These are phyloP conservation scores for Latrodectus hesperus DNA, from an alignment of 2,888 invertebrate species.

Conservation along the genomic window DNA sequence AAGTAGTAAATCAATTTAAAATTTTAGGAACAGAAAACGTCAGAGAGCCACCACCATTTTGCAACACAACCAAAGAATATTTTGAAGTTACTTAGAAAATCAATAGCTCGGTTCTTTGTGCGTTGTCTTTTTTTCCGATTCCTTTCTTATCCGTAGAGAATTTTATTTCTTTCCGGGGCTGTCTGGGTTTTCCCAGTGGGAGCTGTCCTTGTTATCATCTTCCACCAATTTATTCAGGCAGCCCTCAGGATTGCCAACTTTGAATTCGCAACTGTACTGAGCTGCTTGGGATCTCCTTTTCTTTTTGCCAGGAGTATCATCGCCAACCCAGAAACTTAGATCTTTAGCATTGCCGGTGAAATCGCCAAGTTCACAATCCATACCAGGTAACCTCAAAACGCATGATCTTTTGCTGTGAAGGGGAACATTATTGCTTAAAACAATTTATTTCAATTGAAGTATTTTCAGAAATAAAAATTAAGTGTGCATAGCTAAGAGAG, in stretches of 20 bases:
- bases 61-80: too few relatives aligned
- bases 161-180: constrained; percentile 56
- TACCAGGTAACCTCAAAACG: constrained; percentile 37
- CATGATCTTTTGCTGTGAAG: constrained; percentile 43
- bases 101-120: too few relatives aligned
- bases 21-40: too few relatives aligned
- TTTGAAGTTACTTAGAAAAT: too few relatives aligned
- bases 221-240: constrained; percentile 54
- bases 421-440: neutral
- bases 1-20: too few relatives aligned
- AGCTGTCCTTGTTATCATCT: constrained; percentile 55
- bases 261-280: constrained; percentile 38
- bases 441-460: too few relatives aligned
- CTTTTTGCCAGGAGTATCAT: constrained; percentile 39
- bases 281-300: constrained; percentile 24
- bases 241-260: constrained; percentile 63
- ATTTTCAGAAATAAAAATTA: too few relatives aligned
- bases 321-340: constrained; percentile 26
- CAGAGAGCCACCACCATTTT: too few relatives aligned
- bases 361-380: constrained; percentile 40
- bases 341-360: constrained; percentile 24
- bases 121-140: too few relatives aligned
- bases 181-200: constrained; percentile 51
- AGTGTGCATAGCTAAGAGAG: too few relatives aligned
- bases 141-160: too few relatives aligned